Conservation (phyloP, 2,113 vertebrate genomes). For the Oriolus oriolus region DNA sequence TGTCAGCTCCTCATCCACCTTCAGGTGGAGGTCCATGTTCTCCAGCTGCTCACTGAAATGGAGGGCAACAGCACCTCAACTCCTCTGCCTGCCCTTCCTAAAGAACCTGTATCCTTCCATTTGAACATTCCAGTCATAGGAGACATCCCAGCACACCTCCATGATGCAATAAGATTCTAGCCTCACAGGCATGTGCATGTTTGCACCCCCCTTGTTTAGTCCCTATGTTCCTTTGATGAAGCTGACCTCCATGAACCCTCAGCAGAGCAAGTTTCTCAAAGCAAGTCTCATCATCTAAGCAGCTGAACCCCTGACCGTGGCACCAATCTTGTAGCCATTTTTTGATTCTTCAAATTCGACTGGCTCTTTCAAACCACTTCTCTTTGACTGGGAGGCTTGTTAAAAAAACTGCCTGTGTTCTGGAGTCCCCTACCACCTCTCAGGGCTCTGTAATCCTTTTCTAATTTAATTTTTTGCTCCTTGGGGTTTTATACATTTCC, state of each 20-base stretch:
- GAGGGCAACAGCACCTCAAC: background rate
- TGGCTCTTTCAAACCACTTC: background rate
- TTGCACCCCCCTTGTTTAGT: background rate
- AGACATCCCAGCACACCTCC: background rate
- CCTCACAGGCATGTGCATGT: background rate
- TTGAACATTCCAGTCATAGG: background rate
- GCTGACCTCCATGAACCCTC: background rate
- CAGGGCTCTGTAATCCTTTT: background rate
- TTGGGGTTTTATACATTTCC: background rate
- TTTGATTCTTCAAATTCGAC: rapidly evolving
- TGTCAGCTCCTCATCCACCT: background rate
- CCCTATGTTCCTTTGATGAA: background rate
- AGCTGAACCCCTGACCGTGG: rapidly evolving
- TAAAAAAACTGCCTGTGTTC: background rate
- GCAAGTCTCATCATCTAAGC: background rate
- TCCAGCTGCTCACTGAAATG: background rate
- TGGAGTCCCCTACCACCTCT: background rate
- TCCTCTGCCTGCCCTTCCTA: background rate
- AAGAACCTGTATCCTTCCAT: background rate
- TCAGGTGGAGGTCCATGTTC: no score
- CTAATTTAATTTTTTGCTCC: background rate
- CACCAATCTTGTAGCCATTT: background rate
- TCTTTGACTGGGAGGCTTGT: background rate
- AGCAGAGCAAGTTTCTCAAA: background rate
- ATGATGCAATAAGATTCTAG: background rate